Percentiles rank a stretch among this genome's conserved stretches.
Evolutionary conservation across 2,888 invertebrate species (phyloP).

Genomic region (Rhagonycha lutea): DNA sequence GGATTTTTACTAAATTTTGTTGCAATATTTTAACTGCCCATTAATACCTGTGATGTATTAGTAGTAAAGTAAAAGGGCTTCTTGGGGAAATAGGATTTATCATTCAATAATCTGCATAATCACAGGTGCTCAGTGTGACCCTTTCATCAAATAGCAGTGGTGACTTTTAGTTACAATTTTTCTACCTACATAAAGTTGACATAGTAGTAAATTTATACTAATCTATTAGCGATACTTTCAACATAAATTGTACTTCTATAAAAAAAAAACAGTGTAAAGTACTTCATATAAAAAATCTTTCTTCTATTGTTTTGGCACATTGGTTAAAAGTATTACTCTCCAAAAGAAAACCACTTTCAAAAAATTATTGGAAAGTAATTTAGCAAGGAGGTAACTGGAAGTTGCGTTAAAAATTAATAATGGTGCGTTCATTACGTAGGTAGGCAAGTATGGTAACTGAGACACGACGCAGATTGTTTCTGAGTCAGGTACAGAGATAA

Average conservation of each 20-base stretch:
- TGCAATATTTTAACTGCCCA: background rate
- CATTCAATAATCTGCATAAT: background rate
- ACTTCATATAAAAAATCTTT: slow-evolving; percentile 25
- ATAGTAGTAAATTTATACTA: background rate
- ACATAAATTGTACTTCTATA: slow-evolving; percentile 19
- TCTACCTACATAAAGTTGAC: background rate
- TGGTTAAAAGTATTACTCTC: slow-evolving; percentile 25
- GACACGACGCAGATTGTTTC: slow-evolving; percentile 44
- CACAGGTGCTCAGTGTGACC: background rate
- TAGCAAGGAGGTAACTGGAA: slow-evolving; percentile 6
- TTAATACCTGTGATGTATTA: background rate
- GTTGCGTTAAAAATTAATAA: slow-evolving; percentile 11
- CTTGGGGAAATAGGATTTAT: background rate
- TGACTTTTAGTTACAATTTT: background rate
- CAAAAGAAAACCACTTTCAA: slow-evolving; percentile 3
- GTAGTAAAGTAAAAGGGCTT: background rate
- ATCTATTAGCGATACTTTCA: background rate
- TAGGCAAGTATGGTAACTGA: slow-evolving; percentile 53
- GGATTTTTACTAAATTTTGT: background rate
- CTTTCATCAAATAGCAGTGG: background rate
- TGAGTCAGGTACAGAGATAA: slow-evolving; percentile 48
- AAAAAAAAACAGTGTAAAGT: slow-evolving; percentile 26
- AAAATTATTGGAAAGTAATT: background rate
- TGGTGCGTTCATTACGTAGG: slow-evolving; percentile 29
- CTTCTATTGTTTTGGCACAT: slow-evolving; percentile 42